Conservation (phyloP, 2,888 invertebrate genomes). For the Elysia crispata region DNA sequence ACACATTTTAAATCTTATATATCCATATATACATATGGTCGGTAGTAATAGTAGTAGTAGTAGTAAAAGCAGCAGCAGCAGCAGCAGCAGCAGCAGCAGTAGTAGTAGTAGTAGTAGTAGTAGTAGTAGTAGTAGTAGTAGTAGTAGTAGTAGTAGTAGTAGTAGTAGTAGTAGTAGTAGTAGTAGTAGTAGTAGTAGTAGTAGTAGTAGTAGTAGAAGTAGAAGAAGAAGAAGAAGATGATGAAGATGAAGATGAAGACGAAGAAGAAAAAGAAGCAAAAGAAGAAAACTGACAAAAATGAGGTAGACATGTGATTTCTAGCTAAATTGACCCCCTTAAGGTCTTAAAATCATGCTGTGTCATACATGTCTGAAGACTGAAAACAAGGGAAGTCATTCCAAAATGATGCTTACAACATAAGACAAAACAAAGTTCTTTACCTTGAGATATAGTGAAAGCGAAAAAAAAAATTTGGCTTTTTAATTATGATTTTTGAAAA, state of each 20-base stretch:
- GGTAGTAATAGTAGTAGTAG: constrained; percentile 7
- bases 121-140: constrained; percentile 9
- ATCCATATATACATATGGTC: no score
- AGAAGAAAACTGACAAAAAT: no score
- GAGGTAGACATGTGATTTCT: background rate
- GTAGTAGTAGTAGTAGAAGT: background rate
- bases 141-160: constrained; percentile 3
- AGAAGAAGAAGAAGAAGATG: background rate
- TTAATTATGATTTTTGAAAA: background rate
- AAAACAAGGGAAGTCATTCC: no score
- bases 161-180: background rate
- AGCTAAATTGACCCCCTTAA: background rate
- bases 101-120: constrained; percentile 4
- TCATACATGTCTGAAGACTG: no score
- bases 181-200: background rate
- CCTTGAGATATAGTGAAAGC: background rate
- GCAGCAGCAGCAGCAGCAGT: background rate
- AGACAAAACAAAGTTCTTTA: no score
- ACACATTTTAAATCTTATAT: no score
- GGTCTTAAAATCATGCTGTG: no score
- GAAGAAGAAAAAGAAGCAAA: no score
- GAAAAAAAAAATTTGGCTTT: background rate
- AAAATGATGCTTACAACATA: no score
- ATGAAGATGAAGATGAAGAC: no score
- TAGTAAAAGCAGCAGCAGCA: no score